Percentiles rank a stretch among this genome's conserved stretches.
Evolutionary conservation across 2,797 vertebrate species (phyloP).

Genomic region (Clamator glandarius): DNA sequence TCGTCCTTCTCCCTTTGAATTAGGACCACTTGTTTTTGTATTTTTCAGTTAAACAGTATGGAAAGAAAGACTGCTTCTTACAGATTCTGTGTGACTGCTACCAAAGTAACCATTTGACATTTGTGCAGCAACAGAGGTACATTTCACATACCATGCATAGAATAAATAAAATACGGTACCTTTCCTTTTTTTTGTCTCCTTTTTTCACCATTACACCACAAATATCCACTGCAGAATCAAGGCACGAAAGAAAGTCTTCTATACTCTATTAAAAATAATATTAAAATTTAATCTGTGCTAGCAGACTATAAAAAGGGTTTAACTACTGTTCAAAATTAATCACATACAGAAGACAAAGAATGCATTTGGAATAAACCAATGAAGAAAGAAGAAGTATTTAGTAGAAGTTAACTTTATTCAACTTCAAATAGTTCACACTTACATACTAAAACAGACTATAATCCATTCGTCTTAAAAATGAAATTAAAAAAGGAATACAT

Average conservation of each 20-base stretch:
- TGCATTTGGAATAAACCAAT: not conserved
- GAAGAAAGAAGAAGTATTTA: not conserved
- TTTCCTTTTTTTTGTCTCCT: conserved; percentile 95
- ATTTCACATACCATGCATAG: not conserved
- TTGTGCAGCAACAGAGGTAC: not conserved
- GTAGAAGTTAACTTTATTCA: not conserved
- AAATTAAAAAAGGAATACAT: not conserved
- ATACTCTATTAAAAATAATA: conserved; percentile 77
- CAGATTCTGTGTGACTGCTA: not conserved
- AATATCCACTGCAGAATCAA: conserved; percentile 87
- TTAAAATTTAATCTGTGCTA: not conserved
- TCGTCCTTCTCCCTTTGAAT: not conserved
- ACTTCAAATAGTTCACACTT: not conserved
- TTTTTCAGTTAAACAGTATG: not conserved
- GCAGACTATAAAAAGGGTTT: not conserved
- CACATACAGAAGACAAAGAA: not conserved
- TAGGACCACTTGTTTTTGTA: not conserved
- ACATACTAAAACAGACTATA: not conserved
- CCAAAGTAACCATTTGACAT: not conserved
- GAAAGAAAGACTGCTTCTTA: not conserved
- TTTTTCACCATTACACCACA: conserved; percentile 94
- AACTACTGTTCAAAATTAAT: not conserved
- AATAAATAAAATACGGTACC: conserved; percentile 76
- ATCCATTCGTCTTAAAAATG: not conserved
- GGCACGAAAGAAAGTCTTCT: conserved; percentile 88